A percentile compares a stretch with the other conserved stretches of the same genome.
Evolutionary conservation across 64 coral and sea anemone species (phyloP).

Genomic region (Acropora tenuis): DNA sequence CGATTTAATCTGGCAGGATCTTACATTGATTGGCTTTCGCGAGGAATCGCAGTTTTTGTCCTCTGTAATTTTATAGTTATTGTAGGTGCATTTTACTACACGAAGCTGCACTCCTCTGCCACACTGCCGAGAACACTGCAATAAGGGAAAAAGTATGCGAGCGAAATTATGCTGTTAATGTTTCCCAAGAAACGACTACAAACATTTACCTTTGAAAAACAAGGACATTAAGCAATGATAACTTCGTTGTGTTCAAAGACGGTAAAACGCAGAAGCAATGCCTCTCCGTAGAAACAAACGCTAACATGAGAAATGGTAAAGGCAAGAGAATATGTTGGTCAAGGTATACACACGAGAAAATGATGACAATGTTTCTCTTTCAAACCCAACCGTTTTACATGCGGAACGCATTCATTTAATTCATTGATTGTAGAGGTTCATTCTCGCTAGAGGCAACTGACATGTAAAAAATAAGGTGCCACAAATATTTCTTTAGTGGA

Average conservation of each 20-base stretch:
- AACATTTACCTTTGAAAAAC: too few species aligned
- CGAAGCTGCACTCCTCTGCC: conserved; percentile 60
- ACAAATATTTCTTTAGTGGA: background rate
- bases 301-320: too few species aligned
- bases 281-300: too few species aligned
- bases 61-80: conserved; percentile 53
- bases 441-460: background rate
- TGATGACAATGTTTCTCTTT: background rate
- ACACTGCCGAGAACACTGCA: conserved; percentile 59
- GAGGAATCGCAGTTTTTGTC: conserved; percentile 37
- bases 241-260: too few species aligned
- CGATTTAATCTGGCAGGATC: conserved; percentile 26
- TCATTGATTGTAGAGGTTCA: background rate
- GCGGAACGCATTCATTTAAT: too few species aligned
- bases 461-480: background rate
- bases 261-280: too few species aligned
- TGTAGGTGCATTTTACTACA: conserved; percentile 60
- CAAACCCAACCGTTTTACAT: background rate
- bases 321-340: too few species aligned
- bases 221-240: too few species aligned
- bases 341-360: too few species aligned
- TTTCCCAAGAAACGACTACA: too few species aligned
- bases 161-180: too few species aligned
- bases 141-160: background rate
- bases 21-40: background rate